Evolutionary conservation across 2,888 invertebrate genomes (phyloP), one percentile per base, ranked within the genome.

Genomic region (Uloborus plumipes): DNA sequence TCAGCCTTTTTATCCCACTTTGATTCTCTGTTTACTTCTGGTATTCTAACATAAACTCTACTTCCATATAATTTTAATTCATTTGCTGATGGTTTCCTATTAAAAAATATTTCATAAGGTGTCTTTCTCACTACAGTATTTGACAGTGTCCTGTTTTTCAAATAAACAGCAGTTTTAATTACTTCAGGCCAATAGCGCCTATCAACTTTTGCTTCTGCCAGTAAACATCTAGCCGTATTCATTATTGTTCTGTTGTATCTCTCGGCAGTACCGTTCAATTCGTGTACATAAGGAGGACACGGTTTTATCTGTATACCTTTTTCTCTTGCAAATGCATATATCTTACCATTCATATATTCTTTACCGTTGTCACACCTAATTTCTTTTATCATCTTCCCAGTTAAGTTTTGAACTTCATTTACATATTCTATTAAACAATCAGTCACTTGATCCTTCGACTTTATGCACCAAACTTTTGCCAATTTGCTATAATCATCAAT

Each of bases 181-280:
- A 9, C 11, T 55, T 55, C 16, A 55, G 55, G 55, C 55, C 55
- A 55, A 9, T 55, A 55, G 9, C 13, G 9, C 18, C 1, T 55
- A n/a, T 53, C 53, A 53, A 55, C 55, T 55, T 55, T 55, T 55
- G 55, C 55, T 55, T 55, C 55, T 14, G 55, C 18, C 16, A 55
- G 55, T 9, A 55, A n/a, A 15, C 55, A 55, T 55, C 16, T 55
- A 55, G 55, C 55, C 9, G 16, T 55, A 55, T 55, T 14, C 4
- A 55, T 55, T 55, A 55, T 9, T 55, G 55, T 20, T 55, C 4
- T 55, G 13, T 55, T 55, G 9, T 18, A 55, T 15, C 4, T 55
- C 13, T 55, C 16, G n/a, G 55, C 55, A 3, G 55, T 9, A 20
- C 55, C 55, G 13, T 53, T 53, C 6, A 53, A 7, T 53, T 53